Evolutionary conservation across 2,113 vertebrate genomes (phyloP), one percentile per base, ranked within the genome.

Genomic region (Chlorodrepanis virens): DNA sequence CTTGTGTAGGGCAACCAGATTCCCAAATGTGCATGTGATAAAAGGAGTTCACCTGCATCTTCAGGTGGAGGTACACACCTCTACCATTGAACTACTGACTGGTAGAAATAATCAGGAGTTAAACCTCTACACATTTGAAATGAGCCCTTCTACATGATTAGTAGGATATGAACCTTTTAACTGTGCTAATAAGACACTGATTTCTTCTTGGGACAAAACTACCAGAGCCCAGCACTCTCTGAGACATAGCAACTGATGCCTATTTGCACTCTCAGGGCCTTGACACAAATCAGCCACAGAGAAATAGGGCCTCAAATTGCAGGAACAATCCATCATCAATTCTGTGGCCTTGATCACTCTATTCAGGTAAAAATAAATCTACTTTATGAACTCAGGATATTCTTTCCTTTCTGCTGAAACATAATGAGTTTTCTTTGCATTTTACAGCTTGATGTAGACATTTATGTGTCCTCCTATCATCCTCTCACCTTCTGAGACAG

Each of bases 1-100:
- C 24, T 60, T 61, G 28, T 57, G 29, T 61, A 37, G 23, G 37
- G 33, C 22, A 59, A 23, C 7, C 29, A 40, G 40, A 29, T 14
- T 52, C 19, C 6, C 37, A 85, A 50, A 44, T 12, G 1, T 45
- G 5, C 13, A 22, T 0, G 0, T 37, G 22, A 20, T 22, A 22
- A 44, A 88, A 72, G 14, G 28, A 35, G 5, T 50, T 45, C 12
- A 39, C 39, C 33, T 85, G 16, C 19, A 14, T 72, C 37, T 63
- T 82, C 29, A 77, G 40, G 13, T 56, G 17, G 17, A 61, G 28
- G 10, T 49, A 22, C 31, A 6, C 42, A 72, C 25, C 35, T 72
- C 64, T 71, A 29, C 4, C 18, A 37, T 2, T 83, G n/a, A 47
- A 52, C 5, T 74, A 11, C 39, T 60, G 35, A 25, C 31, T 70